Evolutionary conservation across 2,888 invertebrate genomes (phyloP).

Genomic region (Andrena dorsata): DNA sequence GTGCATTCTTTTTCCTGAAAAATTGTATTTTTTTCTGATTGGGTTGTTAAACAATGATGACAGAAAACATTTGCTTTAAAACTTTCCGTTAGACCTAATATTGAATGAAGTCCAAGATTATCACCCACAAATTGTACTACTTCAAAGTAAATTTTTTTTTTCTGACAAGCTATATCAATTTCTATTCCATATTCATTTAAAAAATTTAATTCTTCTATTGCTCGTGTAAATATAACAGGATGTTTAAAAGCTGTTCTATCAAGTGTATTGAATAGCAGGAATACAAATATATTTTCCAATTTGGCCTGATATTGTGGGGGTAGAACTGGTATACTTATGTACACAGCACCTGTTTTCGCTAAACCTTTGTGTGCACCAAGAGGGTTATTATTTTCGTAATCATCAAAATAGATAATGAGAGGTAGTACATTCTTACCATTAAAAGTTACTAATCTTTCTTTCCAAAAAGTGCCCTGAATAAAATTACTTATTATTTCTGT

Average conservation of each 20-base stretch:
- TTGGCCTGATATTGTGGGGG: neutral
- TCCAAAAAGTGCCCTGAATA: neutral
- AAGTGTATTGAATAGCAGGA: neutral
- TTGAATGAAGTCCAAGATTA: neutral
- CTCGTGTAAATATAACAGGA: neutral
- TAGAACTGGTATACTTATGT: neutral
- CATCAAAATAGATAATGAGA: neutral
- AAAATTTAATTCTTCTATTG: neutral
- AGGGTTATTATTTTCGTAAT: neutral
- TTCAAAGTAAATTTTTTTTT: neutral
- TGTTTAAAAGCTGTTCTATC: neutral
- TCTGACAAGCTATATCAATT: neutral
- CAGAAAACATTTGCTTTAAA: neutral
- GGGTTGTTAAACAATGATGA: neutral
- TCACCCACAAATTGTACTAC: neutral
- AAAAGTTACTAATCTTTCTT: neutral
- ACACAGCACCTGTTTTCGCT: neutral
- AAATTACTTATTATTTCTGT: neutral
- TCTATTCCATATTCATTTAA: neutral
- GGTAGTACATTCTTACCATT: neutral
- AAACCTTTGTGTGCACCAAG: neutral
- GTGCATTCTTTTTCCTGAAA: neutral
- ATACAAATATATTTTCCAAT: neutral
- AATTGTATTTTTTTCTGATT: neutral
- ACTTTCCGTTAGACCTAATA: neutral